Conservation (phyloP, 1,140 invertebrate species). For the Drosophila truncata region DNA sequence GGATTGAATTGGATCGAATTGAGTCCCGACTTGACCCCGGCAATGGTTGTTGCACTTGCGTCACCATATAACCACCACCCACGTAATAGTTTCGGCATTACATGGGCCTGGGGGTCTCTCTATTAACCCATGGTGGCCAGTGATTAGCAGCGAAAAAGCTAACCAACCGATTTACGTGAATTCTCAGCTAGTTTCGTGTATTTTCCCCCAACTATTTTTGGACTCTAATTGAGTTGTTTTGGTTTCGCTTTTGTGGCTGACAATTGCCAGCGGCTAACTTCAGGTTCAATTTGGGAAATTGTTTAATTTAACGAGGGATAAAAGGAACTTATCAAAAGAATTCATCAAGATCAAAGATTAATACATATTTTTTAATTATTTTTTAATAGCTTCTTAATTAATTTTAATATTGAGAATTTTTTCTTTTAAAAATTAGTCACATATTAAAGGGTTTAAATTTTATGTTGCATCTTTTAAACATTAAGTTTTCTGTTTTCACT, state of each 20-base stretch:
- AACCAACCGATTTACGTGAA: constrained; percentile 15
- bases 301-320: neutral
- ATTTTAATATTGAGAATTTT: neutral
- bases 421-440: too few relatives aligned
- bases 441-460: neutral
- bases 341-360: neutral
- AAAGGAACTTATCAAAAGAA: neutral
- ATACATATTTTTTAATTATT: neutral
- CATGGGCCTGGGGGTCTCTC: constrained; percentile 8
- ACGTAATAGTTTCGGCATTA: constrained; percentile 30
- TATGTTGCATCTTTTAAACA: neutral
- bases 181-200: constrained; percentile 10
- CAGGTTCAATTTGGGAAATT: constrained; percentile 45
- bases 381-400: too few relatives aligned
- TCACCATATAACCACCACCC: constrained; percentile 37
- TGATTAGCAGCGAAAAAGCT: constrained; percentile 14
- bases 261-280: constrained; percentile 40
- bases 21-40: constrained; percentile 34
- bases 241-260: constrained; percentile 24
- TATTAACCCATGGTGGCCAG: constrained; percentile 18
- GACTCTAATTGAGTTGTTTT: constrained; percentile 55
- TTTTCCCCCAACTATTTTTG: constrained; percentile 4
- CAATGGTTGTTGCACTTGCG: constrained; percentile 60
- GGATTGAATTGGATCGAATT: constrained; percentile 22
- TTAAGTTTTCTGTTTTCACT: neutral